Percentiles rank a stretch among this genome's conserved stretches.
Conservation (phyloP, 2,888 invertebrate genomes). For the Cephus nigrinus region DNA sequence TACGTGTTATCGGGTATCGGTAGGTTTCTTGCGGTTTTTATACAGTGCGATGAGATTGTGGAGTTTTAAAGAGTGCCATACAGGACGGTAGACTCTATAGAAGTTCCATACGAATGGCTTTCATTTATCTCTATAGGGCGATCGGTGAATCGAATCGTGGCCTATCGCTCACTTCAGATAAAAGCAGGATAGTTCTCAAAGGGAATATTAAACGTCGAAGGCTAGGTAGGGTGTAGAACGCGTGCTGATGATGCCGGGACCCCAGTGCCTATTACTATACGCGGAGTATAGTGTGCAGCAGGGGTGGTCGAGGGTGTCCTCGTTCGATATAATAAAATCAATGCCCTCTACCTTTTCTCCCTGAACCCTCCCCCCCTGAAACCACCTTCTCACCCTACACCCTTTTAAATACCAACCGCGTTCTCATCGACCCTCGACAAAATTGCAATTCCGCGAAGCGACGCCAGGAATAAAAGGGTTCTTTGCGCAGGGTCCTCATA, state of each 20-base stretch:
- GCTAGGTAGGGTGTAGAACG: background rate
- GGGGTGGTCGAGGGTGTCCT: background rate
- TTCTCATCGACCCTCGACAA: background rate
- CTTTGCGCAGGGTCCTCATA: background rate
- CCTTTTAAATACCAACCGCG: background rate
- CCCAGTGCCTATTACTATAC: background rate
- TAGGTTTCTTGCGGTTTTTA: background rate
- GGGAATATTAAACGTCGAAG: background rate
- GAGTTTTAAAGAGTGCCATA: background rate
- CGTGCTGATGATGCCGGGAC: background rate
- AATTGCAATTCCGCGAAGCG: background rate
- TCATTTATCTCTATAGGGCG: slow-evolving; percentile 1
- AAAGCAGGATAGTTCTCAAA: background rate
- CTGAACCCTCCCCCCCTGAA: background rate
- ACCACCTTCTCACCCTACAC: background rate
- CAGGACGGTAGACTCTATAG: background rate
- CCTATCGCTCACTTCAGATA: background rate
- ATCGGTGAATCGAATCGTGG: slow-evolving; percentile 2
- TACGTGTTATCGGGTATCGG: background rate
- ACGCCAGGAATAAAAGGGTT: background rate
- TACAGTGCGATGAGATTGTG: background rate
- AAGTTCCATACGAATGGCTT: background rate
- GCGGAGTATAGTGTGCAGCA: background rate
- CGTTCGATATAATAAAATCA: background rate
- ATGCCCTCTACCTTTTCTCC: background rate